phyloP scores from a whole-genome alignment of 2,888 invertebrate genomes.

The Plemyria rubiginata region DNA sequence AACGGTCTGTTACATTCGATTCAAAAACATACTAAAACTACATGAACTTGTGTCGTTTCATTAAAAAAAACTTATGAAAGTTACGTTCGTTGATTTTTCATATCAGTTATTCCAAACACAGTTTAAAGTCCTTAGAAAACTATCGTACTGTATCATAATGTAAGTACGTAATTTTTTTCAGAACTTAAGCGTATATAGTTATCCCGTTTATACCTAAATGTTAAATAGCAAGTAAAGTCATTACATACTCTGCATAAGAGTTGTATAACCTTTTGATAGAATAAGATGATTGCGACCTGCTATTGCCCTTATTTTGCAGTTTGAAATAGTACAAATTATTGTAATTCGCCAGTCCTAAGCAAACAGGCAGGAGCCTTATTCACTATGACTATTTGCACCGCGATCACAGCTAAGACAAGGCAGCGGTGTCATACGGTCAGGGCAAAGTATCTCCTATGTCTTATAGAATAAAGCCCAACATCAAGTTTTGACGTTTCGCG shows the following conservation, averaged over 20 bases:
- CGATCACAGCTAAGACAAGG: too few relatives aligned
- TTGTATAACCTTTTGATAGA: constrained; percentile 43
- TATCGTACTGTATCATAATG: constrained; percentile 24
- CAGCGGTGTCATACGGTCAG: too few relatives aligned
- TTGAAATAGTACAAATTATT: constrained; percentile 67
- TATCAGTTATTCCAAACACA: not conserved
- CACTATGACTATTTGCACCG: too few relatives aligned
- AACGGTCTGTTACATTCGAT: constrained; percentile 47
- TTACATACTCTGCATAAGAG: constrained; percentile 33
- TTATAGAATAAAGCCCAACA: too few relatives aligned
- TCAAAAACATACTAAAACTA: constrained; percentile 53
- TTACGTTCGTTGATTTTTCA: not conserved
- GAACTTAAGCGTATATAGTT: constrained; percentile 40
- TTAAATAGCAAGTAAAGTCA: constrained; percentile 39
- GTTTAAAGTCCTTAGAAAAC: constrained; percentile 10
- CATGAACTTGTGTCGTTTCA: constrained; percentile 7
- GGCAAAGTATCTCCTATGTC: too few relatives aligned
- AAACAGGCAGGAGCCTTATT: too few relatives aligned
- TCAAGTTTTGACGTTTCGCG: too few relatives aligned
- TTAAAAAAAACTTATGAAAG: not conserved
- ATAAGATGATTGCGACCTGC: constrained; percentile 55
- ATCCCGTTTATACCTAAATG: constrained; percentile 37
- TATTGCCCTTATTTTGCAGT: constrained; percentile 64
- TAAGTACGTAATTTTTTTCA: constrained; percentile 30
- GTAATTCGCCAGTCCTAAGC: constrained; percentile 28